Evolutionary conservation across 2,888 invertebrate genomes (phyloP), one percentile per base, ranked within the genome.

Genomic region (Plebejus melissa): DNA sequence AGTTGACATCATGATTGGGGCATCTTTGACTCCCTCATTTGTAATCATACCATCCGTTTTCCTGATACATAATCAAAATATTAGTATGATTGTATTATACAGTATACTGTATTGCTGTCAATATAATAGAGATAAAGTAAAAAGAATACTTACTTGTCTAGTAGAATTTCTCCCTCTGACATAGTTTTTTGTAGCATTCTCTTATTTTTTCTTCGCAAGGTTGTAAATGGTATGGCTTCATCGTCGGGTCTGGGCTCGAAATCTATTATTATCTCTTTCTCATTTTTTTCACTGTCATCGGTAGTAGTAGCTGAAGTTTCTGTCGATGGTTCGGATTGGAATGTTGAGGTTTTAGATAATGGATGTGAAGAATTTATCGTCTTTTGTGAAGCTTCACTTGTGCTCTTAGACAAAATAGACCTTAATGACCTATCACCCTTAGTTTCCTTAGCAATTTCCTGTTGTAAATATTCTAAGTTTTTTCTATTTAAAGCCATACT

Each of bases 201-300:
- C 81, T 91, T 94, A 79, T 91, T 93, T 84, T 94, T 94, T 76
- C 94, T 93, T 54, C 86, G 83, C 69, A 92, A 81, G 4, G 94
- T 94, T 77, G 95, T 95, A 75, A 95, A 95, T 75, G 95, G 95
- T 75, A 96, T 95, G 28, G 96, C 95, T 80, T 95, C 95, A 69
- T 94, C 94, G 75, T 95, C 95, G 16, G 95, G 90, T 78, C 95
- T 94, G 6, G 98, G 98, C 88, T 98, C 97, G 86, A 97, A 98
- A 85, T 98, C 97, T 80, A 98, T 97, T 78, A 98, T 96, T 76
- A 98, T 97, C 90, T 97, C 97, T 81, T 95, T 95, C 85, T 96
- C 96, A 82, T 95, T 95, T 81, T 95, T 94, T 79, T 95, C 94
- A 85, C 95, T 93, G 72, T 94, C 94, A 79, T 93, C 93, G 32